Base-by-base conservation (phyloP, 2,113 vertebrate species). In the Calidris pygmaea region DNA sequence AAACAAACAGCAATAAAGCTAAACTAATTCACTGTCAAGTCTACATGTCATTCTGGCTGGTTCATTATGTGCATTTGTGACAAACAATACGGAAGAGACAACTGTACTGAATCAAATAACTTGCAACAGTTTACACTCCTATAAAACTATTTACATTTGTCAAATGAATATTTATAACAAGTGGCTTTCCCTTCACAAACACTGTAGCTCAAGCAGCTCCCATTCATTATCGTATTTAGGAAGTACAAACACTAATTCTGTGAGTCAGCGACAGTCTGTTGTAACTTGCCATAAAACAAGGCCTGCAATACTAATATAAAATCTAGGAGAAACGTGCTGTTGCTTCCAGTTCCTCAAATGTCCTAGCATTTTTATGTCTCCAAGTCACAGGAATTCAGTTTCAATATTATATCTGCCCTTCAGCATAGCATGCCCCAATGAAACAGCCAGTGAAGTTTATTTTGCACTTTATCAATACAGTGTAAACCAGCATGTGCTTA, bases 111-210 rank as follows among this genome's bases (percentile, higher is more conserved):
- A 96, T 98, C 91, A 98, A 98, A 97, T 93, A 97, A 96, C 95
- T 93, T 95, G 94, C 95, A 97, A 96, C 95, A 95, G 90, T 96
- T 98, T 97, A 95, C 81, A 95, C 94, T 95, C 96, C 97, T 97
- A 97, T 97, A 98, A 98, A 97, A 96, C 96, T 96, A 98, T 98
- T 98, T 98, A 97, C 97, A 97, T 96, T 97, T 93, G 92, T 96
- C 97, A 96, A 96, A 97, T 98, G 97, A 98, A 98, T 98, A 98
- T 98, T 98, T 98, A 98, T 97, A 96, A 95, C 95, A 95, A 97
- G 96, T 90, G 95, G 96, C 93, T 96, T 96, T 96, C 87, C 59
- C 94, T 96, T 90, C 95, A 97, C 95, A 95, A 96, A 95, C 68
- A 91, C 94, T 86, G 67, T 74, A 96, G 97, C 94, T 96, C 87